Conservation (phyloP, 2,797 vertebrate species). For the Meriones psammophilus region DNA sequence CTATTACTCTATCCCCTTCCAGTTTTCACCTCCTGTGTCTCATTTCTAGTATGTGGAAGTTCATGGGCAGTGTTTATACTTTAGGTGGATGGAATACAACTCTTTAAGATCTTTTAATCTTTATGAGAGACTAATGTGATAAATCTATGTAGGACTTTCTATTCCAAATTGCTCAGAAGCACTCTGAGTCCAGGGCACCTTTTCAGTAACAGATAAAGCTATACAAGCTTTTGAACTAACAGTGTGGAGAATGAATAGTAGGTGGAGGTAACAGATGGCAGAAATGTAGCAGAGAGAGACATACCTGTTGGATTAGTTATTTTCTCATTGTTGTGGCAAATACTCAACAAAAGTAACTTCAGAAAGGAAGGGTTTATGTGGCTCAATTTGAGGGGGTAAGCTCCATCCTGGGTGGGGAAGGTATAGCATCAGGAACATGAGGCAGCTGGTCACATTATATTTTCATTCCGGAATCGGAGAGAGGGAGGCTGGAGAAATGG, state of each 20-base stretch:
- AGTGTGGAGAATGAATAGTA: neutral
- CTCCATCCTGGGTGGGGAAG: no score
- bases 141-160: neutral
- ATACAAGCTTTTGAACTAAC: neutral
- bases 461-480: neutral
- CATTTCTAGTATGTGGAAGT: neutral
- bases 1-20: neutral
- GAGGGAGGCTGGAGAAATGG: neutral
- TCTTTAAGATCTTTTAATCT: neutral
- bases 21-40: neutral
- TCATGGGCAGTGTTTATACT: neutral
- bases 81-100: no score
- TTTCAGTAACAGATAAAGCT: neutral
- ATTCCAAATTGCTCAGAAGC: neutral
- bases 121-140: neutral
- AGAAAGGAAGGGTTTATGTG: neutral
- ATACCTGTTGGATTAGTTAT: neutral
- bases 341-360: neutral
- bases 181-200: neutral
- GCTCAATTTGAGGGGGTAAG: neutral
- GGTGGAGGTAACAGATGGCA: neutral
- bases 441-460: neutral
- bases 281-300: neutral
- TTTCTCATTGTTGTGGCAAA: neutral
- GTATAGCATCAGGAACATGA: no score